Conservation (phyloP, 2,888 invertebrate species). For the Galerucella nymphaeae region DNA sequence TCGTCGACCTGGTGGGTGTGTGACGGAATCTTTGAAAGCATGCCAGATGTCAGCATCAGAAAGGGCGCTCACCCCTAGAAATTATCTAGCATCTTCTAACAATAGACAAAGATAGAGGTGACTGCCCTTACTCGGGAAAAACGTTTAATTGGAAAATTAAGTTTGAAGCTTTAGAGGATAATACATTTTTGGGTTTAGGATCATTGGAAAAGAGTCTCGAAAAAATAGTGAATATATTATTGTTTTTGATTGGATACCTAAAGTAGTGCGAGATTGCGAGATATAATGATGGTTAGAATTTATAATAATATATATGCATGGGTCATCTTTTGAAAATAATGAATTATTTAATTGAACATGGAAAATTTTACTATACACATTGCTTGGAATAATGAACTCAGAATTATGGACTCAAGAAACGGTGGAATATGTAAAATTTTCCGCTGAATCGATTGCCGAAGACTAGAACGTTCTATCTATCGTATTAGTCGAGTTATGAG, state of each 20-base stretch:
- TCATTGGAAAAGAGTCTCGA: too few species aligned
- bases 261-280: too few species aligned
- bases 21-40: slow-evolving; percentile 25
- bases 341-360: not conserved
- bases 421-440: too few species aligned
- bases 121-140: not conserved
- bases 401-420: too few species aligned
- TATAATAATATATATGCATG: not conserved
- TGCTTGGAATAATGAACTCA: too few species aligned
- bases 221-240: too few species aligned
- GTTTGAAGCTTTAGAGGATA: not conserved
- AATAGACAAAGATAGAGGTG: slow-evolving; percentile 12
- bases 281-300: not conserved
- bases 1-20: slow-evolving; percentile 32
- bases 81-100: slow-evolving; percentile 19
- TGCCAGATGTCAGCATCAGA: slow-evolving; percentile 34
- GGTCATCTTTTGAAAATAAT: not conserved
- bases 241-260: too few species aligned
- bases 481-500: too few species aligned
- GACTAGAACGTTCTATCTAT: too few species aligned
- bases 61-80: slow-evolving; percentile 37
- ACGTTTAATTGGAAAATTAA: not conserved
- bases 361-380: too few species aligned
- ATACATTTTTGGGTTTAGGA: too few species aligned
- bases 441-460: too few species aligned